Conservation (phyloP, 2,888 invertebrate species). For the Eupithecia subumbrata region DNA sequence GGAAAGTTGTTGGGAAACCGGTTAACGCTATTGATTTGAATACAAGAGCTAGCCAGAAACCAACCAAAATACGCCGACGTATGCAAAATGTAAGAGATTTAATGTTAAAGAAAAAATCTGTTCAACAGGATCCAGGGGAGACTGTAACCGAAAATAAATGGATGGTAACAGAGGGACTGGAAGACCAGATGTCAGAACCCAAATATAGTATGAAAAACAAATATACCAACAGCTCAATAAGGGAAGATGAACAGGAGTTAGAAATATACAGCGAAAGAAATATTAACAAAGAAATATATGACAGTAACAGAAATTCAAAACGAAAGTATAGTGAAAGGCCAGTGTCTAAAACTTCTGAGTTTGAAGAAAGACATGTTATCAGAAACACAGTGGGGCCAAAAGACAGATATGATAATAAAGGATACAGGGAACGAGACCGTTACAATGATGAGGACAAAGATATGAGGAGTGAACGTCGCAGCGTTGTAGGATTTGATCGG, state of each 20-base stretch:
- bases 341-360: background rate
- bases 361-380: conserved; percentile 1
- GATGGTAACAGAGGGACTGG: conserved; percentile 17
- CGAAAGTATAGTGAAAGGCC: background rate
- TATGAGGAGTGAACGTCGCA: background rate
- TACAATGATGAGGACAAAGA: background rate
- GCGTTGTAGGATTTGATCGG: background rate
- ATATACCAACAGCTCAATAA: conserved; percentile 30
- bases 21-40: conserved; percentile 28
- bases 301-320: background rate
- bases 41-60: conserved; percentile 19
- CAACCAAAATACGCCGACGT: conserved; percentile 2
- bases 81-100: conserved; percentile 18
- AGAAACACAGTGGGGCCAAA: background rate
- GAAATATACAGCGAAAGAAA: background rate
- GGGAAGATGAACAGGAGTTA: background rate
- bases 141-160: conserved; percentile 14
- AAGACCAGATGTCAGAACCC: conserved; percentile 23
- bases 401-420: background rate
- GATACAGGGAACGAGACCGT: background rate
- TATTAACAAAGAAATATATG: background rate
- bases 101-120: conserved; percentile 21
- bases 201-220: conserved; percentile 25
- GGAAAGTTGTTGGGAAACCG: conserved; percentile 52
- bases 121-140: conserved; percentile 30